These are phyloP conservation scores for Genyomyrus donnyi DNA, from an alignment of 2,113 vertebrate species.

Conservation along the genomic window DNA sequence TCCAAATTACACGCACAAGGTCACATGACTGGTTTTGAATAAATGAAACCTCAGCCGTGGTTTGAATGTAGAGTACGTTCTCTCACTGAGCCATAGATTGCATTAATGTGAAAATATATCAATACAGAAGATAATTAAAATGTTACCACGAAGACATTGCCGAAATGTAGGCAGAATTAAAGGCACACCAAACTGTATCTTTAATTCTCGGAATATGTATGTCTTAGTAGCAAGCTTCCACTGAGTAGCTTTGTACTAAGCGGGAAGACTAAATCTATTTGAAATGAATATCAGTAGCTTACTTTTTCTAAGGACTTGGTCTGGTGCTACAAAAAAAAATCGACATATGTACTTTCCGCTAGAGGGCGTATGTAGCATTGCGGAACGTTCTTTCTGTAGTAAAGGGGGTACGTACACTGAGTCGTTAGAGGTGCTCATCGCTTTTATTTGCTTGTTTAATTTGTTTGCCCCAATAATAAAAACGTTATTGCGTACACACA, in stretches of 20 bases:
- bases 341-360: constrained; percentile 29
- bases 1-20: neutral
- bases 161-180: neutral
- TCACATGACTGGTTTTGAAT: neutral
- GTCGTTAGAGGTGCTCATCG: neutral
- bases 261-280: neutral
- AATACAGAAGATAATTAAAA: neutral
- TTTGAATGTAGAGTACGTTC: neutral
- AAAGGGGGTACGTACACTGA: neutral
- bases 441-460: neutral
- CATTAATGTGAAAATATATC: neutral
- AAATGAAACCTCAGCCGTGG: neutral
- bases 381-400: neutral
- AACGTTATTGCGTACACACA: neutral
- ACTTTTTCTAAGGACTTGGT: neutral
- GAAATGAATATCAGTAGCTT: neutral
- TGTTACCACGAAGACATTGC: neutral
- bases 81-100: neutral
- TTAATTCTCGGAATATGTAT: neutral
- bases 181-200: neutral
- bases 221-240: neutral
- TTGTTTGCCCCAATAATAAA: neutral
- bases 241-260: neutral
- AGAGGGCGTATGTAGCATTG: constrained; percentile 45
- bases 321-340: neutral